Evolutionary conservation across 1,140 invertebrate genomes (phyloP), one percentile per base, ranked within the genome.

Genomic region (Ditylenchus dipsaci): DNA sequence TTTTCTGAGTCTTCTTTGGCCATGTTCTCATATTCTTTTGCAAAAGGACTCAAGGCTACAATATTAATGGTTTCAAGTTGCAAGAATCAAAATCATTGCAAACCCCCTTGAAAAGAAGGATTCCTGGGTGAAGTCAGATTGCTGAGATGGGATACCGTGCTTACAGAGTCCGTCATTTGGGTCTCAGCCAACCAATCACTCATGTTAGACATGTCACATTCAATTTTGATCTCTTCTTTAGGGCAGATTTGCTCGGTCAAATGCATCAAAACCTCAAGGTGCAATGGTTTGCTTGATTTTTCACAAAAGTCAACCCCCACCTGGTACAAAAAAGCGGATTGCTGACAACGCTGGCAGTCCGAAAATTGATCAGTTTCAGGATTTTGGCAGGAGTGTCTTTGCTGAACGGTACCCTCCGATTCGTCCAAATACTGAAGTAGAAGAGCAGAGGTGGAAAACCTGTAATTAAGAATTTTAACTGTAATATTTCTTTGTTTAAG

Each of bases 301-400:
- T 26, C 3, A 53, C 3, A 3, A 23, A 19, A 19, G 47, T 45
- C 19, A 45, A 38, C 42, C 15, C 11, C n/a, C 27, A 95, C 84
- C 83, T 96, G 93, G 85, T 95, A 92, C 89, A 92, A 95, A 81
- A 95, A 89, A 9, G 93, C 90, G 57, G 89, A 89, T 49, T 92
- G 90, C 83, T 95, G 92, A 84, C 94, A 97, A 79, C 91, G 91
- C 29, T 88, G 87, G 83, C 95, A 97, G 78, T 93, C 91, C 9
- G 85, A 84, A 42, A 83, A 82, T 9, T 80, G 72, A 66, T 85
- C 83, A 60, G 65, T 69, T 58, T 82, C 79, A 26, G 76, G 76
- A 56, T 84, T 83, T 60, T 87, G 86, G 81, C 91, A 92, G 0
- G 86, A 53, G 15, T 86, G 82, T 92, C 90, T 56, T 85, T 87